A percentile compares a stretch with the other conserved stretches of the same genome.
phyloP scores from a whole-genome alignment of 2,888 invertebrate species.

The Diadromus collaris region DNA sequence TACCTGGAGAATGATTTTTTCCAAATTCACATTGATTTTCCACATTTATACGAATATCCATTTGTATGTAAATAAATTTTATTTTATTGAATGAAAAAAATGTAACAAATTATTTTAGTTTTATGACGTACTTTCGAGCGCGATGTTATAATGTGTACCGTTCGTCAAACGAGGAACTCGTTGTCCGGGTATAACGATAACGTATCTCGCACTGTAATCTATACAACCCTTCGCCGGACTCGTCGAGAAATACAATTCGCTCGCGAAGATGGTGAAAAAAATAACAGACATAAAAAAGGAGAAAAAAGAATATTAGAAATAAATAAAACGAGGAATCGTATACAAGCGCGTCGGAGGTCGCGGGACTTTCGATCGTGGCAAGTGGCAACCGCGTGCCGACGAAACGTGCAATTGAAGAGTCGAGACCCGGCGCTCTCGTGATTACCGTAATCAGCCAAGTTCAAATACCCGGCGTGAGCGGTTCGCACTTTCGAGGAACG shows the following conservation, averaged over 20 bases:
- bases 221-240: slow-evolving; percentile 2
- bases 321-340: slow-evolving; percentile 32
- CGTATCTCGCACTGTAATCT: slow-evolving; percentile 27
- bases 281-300: background rate
- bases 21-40: background rate
- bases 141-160: slow-evolving; percentile 8
- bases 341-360: slow-evolving; percentile 49
- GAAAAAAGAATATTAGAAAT: slow-evolving; percentile 10
- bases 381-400: slow-evolving; percentile 62
- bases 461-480: slow-evolving; percentile 76
- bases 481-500: slow-evolving; percentile 73
- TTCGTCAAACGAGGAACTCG: slow-evolving; percentile 4
- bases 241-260: slow-evolving; percentile 10
- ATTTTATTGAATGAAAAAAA: background rate
- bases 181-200: slow-evolving; percentile 20
- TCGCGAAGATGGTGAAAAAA: background rate
- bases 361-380: slow-evolving; percentile 73
- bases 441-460: slow-evolving; percentile 78
- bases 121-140: background rate
- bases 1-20: background rate
- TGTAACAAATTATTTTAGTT: background rate
- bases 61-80: background rate
- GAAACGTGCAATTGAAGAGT: slow-evolving; percentile 77
- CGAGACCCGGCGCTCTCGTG: slow-evolving; percentile 62
- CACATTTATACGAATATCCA: background rate